phyloP scores from a whole-genome alignment of 2,113 vertebrate species.

The Sapajus apella region DNA sequence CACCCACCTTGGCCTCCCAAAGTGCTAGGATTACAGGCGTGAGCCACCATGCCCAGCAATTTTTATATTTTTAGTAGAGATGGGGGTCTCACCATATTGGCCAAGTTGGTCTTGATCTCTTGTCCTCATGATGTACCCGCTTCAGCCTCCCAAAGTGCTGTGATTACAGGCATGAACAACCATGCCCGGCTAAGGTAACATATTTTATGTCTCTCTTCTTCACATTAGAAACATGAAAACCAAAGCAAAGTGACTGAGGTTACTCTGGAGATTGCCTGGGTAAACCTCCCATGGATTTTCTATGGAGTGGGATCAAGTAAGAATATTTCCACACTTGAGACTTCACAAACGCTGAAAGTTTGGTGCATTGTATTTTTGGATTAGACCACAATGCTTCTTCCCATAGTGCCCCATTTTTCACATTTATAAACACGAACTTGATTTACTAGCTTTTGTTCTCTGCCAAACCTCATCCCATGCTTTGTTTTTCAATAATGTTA shows the following conservation, averaged over 20 bases:
- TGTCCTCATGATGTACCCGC: no score
- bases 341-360: neutral
- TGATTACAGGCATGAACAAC: no score
- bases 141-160: no score
- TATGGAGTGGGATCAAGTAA: neutral
- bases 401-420: neutral
- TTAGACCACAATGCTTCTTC: neutral
- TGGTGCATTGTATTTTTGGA: neutral
- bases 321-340: neutral
- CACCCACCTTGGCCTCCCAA: no score
- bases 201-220: neutral
- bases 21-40: no score
- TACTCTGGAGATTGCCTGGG: neutral
- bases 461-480: rapidly evolving
- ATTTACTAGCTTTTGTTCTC: neutral
- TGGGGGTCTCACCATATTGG: no score
- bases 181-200: no score
- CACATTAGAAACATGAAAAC: neutral
- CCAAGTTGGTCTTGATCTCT: no score
- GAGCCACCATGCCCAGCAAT: no score
- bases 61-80: no score
- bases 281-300: neutral
- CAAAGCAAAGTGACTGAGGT: neutral
- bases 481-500: neutral
- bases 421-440: neutral